A percentile compares a stretch with the other conserved stretches of the same genome.
Conservation (phyloP, 2,797 vertebrate species). For the Delichon dasypus region DNA sequence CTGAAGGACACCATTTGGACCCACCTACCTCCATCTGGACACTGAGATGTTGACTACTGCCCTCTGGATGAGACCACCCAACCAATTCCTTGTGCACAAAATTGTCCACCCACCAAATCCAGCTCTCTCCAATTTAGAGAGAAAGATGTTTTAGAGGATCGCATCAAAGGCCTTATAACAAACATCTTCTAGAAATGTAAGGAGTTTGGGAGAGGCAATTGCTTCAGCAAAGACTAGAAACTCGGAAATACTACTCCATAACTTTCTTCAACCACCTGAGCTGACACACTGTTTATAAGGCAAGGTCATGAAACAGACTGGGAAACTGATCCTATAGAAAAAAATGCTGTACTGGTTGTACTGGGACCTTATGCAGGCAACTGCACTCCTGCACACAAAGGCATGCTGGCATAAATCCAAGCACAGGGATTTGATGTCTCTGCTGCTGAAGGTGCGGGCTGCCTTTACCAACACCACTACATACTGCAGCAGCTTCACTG, state of each 20-base stretch:
- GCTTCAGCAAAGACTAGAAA: not conserved
- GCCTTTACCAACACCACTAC: not conserved
- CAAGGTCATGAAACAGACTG: not conserved
- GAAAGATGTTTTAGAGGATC: not conserved
- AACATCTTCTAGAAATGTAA: not conserved
- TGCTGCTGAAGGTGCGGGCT: not conserved
- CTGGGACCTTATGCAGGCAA: not conserved
- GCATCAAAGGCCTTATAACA: not conserved
- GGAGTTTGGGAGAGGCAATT: not conserved
- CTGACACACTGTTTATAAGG: not conserved
- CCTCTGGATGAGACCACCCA: not conserved
- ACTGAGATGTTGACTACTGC: not conserved
- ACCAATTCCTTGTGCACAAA: fast-evolving
- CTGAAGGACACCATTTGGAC: not conserved
- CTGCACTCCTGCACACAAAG: fast-evolving
- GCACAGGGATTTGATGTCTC: not conserved
- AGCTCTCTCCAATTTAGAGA: not conserved
- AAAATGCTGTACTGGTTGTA: not conserved
- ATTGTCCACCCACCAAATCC: not conserved
- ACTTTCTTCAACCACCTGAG: not conserved
- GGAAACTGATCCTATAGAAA: not conserved
- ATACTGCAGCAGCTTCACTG: not conserved
- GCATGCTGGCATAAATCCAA: not conserved
- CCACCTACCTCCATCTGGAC: not conserved
- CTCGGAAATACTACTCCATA: not conserved